Percentiles rank a stretch among this genome's conserved stretches.
Conservation (phyloP, 2,113 vertebrate species). For the Crotalus viridis region DNA sequence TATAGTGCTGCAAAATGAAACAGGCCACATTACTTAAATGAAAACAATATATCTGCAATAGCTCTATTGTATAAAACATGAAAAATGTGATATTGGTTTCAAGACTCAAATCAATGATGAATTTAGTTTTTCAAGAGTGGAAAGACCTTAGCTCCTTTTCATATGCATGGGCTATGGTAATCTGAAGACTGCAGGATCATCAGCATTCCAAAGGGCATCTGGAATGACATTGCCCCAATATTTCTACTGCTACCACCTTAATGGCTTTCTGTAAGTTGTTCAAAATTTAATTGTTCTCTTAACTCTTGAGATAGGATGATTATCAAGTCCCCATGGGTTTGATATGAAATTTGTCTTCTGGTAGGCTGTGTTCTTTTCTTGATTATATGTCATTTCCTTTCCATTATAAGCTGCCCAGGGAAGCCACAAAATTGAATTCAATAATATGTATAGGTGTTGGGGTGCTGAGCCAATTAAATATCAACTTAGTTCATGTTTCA, state of each 20-base stretch:
- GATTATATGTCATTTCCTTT: neutral
- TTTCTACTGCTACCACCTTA: neutral
- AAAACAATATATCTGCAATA: neutral
- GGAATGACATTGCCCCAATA: neutral
- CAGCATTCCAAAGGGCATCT: neutral
- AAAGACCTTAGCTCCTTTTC: neutral
- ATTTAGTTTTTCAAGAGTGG: neutral
- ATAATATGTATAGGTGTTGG: neutral
- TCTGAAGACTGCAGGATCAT: neutral
- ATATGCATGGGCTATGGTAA: neutral
- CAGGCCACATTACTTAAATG: neutral
- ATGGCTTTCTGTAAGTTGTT: neutral
- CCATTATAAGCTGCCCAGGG: neutral
- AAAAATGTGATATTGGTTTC: neutral
- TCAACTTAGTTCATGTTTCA: neutral
- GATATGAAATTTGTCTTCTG: neutral
- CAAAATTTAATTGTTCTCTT: neutral
- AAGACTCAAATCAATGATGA: neutral
- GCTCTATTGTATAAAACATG: neutral
- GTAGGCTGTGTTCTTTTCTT: neutral
- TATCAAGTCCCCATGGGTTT: neutral
- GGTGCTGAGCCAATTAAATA: neutral
- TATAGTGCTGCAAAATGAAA: neutral
- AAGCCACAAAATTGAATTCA: neutral
- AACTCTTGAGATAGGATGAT: neutral